Percentiles rank a stretch among this genome's conserved stretches.
These are phyloP conservation scores for Larimichthys crocea DNA, from an alignment of 2,113 vertebrate species.

Conservation along the genomic window DNA sequence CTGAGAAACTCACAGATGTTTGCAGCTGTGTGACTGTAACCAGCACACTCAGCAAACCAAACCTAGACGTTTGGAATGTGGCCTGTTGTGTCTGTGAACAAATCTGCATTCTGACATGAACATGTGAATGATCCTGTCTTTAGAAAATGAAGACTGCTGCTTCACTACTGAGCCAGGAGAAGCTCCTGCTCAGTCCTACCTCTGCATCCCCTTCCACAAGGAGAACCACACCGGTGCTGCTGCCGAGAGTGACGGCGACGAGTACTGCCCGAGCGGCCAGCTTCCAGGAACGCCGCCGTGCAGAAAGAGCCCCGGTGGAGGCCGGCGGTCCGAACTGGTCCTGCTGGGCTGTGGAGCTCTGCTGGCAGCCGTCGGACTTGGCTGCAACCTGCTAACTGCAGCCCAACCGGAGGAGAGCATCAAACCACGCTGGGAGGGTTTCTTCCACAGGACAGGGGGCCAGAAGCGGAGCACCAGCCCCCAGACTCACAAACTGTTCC, in stretches of 20 bases:
- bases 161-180: constrained; percentile 80
- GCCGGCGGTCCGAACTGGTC: constrained; percentile 90
- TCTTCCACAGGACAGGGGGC: constrained; percentile 90
- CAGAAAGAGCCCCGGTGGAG: constrained; percentile 86
- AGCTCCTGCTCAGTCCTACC: constrained; percentile 91
- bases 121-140: constrained; percentile 33
- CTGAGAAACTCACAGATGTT: constrained; percentile 40
- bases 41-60: constrained; percentile 10
- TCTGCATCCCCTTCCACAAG: constrained; percentile 94
- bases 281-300: constrained; percentile 89
- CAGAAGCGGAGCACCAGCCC: constrained; percentile 90
- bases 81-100: background rate
- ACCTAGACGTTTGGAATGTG: background rate
- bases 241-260: constrained; percentile 85
- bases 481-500: constrained; percentile 91
- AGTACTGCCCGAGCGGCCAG: constrained; percentile 85
- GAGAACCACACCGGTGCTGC: constrained; percentile 77
- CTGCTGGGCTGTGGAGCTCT: constrained; percentile 93
- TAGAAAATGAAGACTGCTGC: constrained; percentile 93
- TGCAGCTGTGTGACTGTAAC: constrained; percentile 33
- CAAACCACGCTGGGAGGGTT: constrained; percentile 91
- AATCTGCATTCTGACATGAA: background rate
- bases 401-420: constrained; percentile 87
- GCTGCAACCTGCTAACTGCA: constrained; percentile 90
- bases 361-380: constrained; percentile 93